A percentile compares a stretch with the other conserved stretches of the same genome.
Conservation (phyloP, 2,888 invertebrate genomes). For the Chalcis sispes region DNA sequence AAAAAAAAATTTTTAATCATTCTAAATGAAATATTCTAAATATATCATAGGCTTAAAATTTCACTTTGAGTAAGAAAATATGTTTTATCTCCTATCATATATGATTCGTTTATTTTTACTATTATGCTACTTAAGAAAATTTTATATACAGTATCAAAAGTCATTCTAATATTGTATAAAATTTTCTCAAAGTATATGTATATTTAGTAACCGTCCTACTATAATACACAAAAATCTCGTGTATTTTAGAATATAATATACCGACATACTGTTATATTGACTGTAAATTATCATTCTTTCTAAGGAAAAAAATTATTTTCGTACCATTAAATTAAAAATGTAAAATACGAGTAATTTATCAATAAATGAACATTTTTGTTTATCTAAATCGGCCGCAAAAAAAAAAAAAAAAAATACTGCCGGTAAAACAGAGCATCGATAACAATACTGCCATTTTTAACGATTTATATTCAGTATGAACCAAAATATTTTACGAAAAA, state of each 20-base stretch:
- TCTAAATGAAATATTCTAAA: not conserved
- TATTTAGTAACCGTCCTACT: not conserved
- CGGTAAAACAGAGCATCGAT: constrained; percentile 15
- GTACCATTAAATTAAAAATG: too few species aligned
- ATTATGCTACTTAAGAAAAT: constrained; percentile 38
- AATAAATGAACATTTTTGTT: too few species aligned
- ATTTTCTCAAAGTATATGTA: constrained; percentile 37
- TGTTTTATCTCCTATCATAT: constrained; percentile 27
- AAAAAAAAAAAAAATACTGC: too few species aligned
- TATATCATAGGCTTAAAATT: constrained; percentile 20
- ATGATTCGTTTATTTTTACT: constrained; percentile 11
- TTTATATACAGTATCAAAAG: constrained; percentile 48
- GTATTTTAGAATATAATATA: not conserved
- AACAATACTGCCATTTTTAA: too few species aligned
- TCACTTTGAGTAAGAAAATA: constrained; percentile 35
- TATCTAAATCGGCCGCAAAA: too few species aligned
- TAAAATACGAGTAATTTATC: too few species aligned
- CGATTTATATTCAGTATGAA: too few species aligned
- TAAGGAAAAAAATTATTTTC: not conserved
- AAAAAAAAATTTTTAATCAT: constrained; percentile 5
- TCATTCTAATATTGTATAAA: constrained; percentile 50
- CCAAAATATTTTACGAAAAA: too few species aligned
- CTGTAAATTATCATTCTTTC: too few species aligned
- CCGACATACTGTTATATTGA: constrained; percentile 1
- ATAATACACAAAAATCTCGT: not conserved